Percentiles rank a stretch among this genome's conserved stretches.
These are phyloP conservation scores for Paraescarpia echinospica DNA, from an alignment of 1,140 invertebrate genomes.

Conservation along the genomic window DNA sequence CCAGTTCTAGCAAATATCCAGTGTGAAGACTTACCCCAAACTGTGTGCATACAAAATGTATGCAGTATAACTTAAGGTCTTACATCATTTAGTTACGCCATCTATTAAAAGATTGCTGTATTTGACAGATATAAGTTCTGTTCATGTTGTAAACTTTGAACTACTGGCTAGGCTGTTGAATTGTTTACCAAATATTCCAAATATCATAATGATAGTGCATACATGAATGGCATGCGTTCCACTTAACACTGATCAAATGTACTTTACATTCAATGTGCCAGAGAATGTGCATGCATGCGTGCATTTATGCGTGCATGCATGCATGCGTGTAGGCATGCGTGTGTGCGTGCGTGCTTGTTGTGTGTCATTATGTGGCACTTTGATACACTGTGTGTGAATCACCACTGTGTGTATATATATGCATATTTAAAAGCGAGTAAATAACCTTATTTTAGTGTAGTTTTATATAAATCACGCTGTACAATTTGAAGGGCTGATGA, in stretches of 20 bases:
- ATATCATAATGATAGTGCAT: not conserved
- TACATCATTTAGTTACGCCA: not conserved
- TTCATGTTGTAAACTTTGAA: not conserved
- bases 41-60: not conserved
- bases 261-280: not conserved
- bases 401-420: too few relatives aligned
- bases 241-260: not conserved
- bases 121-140: not conserved
- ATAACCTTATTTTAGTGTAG: not conserved
- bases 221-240: not conserved
- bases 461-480: not conserved
- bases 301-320: not conserved
- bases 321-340: not conserved
- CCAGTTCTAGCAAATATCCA: not conserved
- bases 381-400: too few relatives aligned
- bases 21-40: not conserved
- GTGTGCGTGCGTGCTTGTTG: not conserved
- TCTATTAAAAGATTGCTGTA: not conserved
- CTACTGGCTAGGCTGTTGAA: not conserved
- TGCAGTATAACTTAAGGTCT: not conserved
- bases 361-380: too few relatives aligned
- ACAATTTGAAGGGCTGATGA: not conserved
- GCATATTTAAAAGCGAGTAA: not conserved
- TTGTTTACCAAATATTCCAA: not conserved
- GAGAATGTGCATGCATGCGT: not conserved